phyloP scores from a whole-genome alignment of 2,797 vertebrate genomes.

The Smutsia temminckii region DNA sequence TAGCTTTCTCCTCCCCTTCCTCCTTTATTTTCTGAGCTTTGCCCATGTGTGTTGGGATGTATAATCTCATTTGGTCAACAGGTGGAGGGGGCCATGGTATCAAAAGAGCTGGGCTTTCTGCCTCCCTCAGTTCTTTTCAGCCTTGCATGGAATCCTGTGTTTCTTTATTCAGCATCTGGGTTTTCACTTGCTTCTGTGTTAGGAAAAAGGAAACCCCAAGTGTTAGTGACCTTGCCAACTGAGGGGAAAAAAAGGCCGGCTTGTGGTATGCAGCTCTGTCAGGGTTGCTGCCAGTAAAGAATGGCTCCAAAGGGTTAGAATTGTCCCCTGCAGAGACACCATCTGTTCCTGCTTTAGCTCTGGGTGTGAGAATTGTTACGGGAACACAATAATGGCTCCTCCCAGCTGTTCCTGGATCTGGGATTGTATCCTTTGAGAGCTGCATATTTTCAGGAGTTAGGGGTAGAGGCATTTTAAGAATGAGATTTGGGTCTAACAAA shows the following conservation, averaged over 20 bases:
- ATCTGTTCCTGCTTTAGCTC: constrained; percentile 22
- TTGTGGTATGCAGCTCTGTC: background rate
- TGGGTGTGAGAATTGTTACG: constrained; percentile 34
- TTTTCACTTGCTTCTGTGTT: background rate
- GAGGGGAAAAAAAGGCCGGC: background rate
- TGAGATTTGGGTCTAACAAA: background rate
- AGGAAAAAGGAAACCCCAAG: background rate
- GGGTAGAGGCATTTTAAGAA: background rate
- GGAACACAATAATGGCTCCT: background rate
- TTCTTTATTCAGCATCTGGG: background rate
- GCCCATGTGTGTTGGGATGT: background rate
- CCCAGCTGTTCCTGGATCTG: constrained; percentile 27
- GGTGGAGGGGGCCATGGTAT: background rate
- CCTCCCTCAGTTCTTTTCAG: background rate
- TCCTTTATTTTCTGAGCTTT: background rate
- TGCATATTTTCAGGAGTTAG: background rate
- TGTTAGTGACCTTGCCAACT: background rate
- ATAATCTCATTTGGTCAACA: background rate
- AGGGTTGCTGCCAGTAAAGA: background rate
- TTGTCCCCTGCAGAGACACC: background rate
- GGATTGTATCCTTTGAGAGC: background rate
- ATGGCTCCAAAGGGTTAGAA: background rate
- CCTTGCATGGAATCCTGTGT: background rate
- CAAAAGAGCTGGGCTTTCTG: background rate
- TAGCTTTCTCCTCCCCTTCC: background rate